Percentiles rank a stretch among this genome's conserved stretches.
These are phyloP conservation scores for Lumbricus terrestris DNA, from an alignment of 2,888 invertebrate genomes.

Conservation along the genomic window DNA sequence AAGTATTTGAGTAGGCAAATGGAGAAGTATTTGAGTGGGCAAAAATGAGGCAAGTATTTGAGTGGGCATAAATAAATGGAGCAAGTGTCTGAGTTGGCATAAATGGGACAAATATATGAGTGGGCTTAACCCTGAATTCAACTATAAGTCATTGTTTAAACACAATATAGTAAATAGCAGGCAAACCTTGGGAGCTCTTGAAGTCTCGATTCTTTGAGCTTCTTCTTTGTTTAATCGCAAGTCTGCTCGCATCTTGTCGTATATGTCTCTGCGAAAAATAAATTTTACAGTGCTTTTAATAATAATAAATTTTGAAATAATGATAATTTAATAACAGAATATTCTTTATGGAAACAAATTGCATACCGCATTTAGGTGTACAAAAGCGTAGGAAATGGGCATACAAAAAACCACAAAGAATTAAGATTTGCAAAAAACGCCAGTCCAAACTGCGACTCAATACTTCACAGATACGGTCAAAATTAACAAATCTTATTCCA, in stretches of 20 bases:
- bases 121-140: no score
- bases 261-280: constrained; percentile 65
- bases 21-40: no score
- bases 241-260: constrained; percentile 94
- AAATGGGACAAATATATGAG: no score
- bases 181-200: constrained; percentile 75
- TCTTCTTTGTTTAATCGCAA: constrained; percentile 93
- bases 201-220: constrained; percentile 82
- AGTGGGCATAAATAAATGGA: no score
- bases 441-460: no score
- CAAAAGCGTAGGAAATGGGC: background rate
- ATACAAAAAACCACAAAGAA: background rate
- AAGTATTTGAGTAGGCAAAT: no score
- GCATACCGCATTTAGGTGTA: no score
- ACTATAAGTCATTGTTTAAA: background rate
- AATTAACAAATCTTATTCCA: background rate
- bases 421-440: background rate
- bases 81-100: no score
- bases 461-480: background rate
- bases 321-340: no score
- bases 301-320: background rate
- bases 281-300: background rate
- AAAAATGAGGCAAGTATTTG: no score
- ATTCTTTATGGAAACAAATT: no score
- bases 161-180: background rate